Conservation (phyloP, 2,888 invertebrate species). For the Nephrocerus scutellatus region DNA sequence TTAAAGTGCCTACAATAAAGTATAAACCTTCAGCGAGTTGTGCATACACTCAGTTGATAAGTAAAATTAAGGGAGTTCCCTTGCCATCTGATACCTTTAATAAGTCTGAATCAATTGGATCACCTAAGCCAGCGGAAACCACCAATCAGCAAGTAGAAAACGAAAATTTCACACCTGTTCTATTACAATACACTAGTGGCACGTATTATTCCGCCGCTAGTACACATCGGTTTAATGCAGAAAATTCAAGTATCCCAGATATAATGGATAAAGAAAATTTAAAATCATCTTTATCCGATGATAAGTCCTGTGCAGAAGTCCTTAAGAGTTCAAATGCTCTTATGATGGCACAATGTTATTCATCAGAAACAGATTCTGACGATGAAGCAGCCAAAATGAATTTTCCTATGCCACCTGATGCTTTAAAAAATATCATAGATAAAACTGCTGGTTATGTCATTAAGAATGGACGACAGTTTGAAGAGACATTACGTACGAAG, state of each 20-base stretch:
- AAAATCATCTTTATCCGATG: slow-evolving; percentile 16
- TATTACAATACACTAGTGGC: slow-evolving; percentile 41
- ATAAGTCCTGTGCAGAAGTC: slow-evolving; percentile 31
- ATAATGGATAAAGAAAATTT: slow-evolving; percentile 22
- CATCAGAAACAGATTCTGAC: slow-evolving; percentile 49
- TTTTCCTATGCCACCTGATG: slow-evolving; percentile 66
- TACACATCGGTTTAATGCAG: too few species aligned
- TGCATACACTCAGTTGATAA: slow-evolving; percentile 80
- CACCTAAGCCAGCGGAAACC: slow-evolving; percentile 19
- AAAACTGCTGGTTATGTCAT: slow-evolving; percentile 96
- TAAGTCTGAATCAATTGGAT: too few species aligned
- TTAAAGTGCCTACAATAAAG: slow-evolving; percentile 55
- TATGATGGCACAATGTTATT: slow-evolving; percentile 55
- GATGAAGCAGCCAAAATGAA: slow-evolving; percentile 38
- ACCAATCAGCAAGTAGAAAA: slow-evolving; percentile 25
- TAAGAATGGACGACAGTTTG: slow-evolving; percentile 91
- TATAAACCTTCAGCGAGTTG: slow-evolving; percentile 82
- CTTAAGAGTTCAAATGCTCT: slow-evolving; percentile 43
- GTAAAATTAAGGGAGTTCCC: slow-evolving; percentile 70
- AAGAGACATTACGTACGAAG: slow-evolving; percentile 75
- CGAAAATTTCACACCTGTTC: slow-evolving; percentile 36
- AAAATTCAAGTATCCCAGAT: slow-evolving; percentile 11
- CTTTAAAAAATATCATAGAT: slow-evolving; percentile 80
- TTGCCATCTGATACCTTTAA: slow-evolving; percentile 32
- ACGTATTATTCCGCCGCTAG: slow-evolving; percentile 33